Base-by-base conservation (phyloP, 2,888 invertebrate genomes). In the Andrena bucephala region DNA sequence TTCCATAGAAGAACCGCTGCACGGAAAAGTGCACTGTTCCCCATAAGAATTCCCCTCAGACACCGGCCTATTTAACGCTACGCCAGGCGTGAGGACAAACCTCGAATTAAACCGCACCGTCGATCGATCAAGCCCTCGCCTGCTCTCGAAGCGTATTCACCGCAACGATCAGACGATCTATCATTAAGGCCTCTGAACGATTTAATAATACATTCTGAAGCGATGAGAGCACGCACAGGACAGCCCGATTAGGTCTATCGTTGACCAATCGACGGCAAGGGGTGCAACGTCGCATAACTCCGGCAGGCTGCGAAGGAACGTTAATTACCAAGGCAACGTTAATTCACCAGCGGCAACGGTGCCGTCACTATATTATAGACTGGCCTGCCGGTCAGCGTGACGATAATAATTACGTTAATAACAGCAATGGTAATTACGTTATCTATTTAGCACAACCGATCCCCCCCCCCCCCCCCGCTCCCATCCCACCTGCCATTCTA, bases 341-440 rank as follows among this genome's bases (percentile, higher is more conserved):
- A 73, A 81, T 73, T 81, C 72, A 67, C 31, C 66, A 52, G 42
- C 29, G 29, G 10, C 7, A 63, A 20, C 68, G 16, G 27, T 8
- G 66, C 42, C 48, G 20, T 31, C 27, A 10, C 54, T 50, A 59
- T 36, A 67, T 62, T 62, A 77, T 42, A 50, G 66, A 16, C 33
- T 13, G 29, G 50, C 1, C 1, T 24, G 10, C 65, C 31, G 73
- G 68, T 54, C 65, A 50, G 48, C 71, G 50, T 68, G 63, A 52
- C 80, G 52, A 82, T 75, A 52, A 76, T 72, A 75, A 80, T 82
- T 75, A 75, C 73, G 70, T 52, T 75, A 81, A 81, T 71, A 69
- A 59, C 65, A 57, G 36, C 20, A 73, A 66, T 50, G 33, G 69
- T 42, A 72, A 83, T 83, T 59, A 33, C 66, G 66, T 67, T 83